phyloP scores from a whole-genome alignment of 2,113 vertebrate genomes.

The Rissa tridactyla region DNA sequence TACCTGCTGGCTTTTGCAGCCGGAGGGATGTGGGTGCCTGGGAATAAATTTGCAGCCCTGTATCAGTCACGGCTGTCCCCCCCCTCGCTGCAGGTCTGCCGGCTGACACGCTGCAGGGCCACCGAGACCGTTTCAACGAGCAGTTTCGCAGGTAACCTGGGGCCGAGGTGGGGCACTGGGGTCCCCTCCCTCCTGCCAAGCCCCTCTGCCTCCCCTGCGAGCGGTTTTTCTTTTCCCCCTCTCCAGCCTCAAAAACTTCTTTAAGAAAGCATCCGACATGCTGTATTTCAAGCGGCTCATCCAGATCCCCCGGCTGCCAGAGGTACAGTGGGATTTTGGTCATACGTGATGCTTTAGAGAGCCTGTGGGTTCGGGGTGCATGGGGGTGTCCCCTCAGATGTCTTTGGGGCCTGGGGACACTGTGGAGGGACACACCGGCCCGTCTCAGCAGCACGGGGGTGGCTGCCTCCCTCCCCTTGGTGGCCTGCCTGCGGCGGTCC shows the following conservation, averaged over 20 bases:
- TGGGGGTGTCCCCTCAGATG: neutral
- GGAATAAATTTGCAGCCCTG: neutral
- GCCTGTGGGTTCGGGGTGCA: neutral
- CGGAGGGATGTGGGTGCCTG: rapidly evolving
- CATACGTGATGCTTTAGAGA: neutral
- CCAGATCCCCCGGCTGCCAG: conserved; percentile 94
- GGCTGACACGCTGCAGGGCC: conserved; percentile 91
- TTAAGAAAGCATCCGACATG: conserved; percentile 94
- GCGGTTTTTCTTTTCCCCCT: neutral
- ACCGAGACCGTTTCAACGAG: conserved; percentile 94
- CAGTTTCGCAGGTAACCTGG: conserved; percentile 89
- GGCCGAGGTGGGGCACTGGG: rapidly evolving
- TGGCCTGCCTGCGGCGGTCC: neutral
- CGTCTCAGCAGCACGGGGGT: neutral
- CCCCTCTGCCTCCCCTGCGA: neutral
- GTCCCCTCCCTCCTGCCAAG: neutral
- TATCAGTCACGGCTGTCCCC: neutral
- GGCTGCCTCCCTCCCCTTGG: neutral
- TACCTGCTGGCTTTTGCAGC: neutral
- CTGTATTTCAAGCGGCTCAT: conserved; percentile 96
- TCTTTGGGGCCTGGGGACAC: neutral
- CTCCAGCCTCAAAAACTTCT: conserved; percentile 90
- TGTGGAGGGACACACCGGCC: neutral
- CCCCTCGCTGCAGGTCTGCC: conserved; percentile 81
- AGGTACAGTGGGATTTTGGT: conserved; percentile 69